A percentile compares a stretch with the other conserved stretches of the same genome.
phyloP scores from a whole-genome alignment of 2,113 vertebrate species.

The Hemiprocne comata region DNA sequence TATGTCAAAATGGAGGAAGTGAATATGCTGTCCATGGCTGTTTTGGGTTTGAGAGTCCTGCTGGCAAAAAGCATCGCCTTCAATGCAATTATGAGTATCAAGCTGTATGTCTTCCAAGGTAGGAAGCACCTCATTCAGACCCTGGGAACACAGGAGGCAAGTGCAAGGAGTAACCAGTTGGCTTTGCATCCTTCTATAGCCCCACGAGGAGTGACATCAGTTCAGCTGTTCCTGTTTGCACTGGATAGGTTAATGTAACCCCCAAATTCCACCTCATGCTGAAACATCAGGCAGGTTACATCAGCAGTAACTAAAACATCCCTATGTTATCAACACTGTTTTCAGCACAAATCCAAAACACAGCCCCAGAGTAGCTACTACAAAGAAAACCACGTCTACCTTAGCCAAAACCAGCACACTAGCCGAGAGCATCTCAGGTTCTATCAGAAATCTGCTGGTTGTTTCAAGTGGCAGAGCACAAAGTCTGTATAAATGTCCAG shows the following conservation, averaged over 20 bases:
- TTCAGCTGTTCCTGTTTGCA: background rate
- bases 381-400: too few species aligned
- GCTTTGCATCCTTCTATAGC: background rate
- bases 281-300: too few species aligned
- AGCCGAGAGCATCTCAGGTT: too few species aligned
- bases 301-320: too few species aligned
- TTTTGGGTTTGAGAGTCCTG: slow-evolving; percentile 80
- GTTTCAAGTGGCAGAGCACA: background rate
- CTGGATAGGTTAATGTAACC: background rate
- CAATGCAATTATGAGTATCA: slow-evolving; percentile 78
- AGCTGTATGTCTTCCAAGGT: slow-evolving; percentile 64
- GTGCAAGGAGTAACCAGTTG: background rate
- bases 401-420: too few species aligned
- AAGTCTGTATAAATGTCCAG: background rate
- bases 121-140: background rate
- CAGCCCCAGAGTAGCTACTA: too few species aligned
- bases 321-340: too few species aligned
- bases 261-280: background rate
- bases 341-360: too few species aligned
- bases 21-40: slow-evolving; percentile 71
- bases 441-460: too few species aligned
- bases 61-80: slow-evolving; percentile 82
- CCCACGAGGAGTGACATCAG: background rate
- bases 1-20: background rate
- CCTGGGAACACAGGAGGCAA: background rate